Evolutionary conservation across 2,888 invertebrate species (phyloP).

Genomic region (Margaritifera margaritifera): DNA sequence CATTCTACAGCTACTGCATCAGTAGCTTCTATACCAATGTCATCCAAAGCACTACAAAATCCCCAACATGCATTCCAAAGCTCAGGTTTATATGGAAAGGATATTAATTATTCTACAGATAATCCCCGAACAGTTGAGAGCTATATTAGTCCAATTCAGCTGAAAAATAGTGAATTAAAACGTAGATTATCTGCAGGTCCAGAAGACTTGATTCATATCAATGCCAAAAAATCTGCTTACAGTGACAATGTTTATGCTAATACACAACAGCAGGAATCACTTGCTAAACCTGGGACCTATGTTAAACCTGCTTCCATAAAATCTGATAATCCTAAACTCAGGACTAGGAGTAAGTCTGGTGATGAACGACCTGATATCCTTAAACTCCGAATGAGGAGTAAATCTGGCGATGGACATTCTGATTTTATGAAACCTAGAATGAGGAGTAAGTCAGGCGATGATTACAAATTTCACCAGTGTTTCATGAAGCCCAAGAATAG

Average conservation of each 20-base stretch:
- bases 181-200: slow-evolving; percentile 56
- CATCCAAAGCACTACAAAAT: slow-evolving; percentile 39
- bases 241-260: slow-evolving; percentile 18
- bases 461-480: slow-evolving; percentile 53
- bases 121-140: too few species aligned
- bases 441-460: slow-evolving; percentile 64
- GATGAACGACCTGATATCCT: not conserved
- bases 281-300: slow-evolving; percentile 16
- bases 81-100: not conserved
- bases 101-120: too few species aligned
- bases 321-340: slow-evolving; percentile 2
- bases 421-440: slow-evolving; percentile 37
- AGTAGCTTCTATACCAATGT: slow-evolving; percentile 39
- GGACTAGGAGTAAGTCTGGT: slow-evolving; percentile 2
- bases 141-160: slow-evolving; percentile 16
- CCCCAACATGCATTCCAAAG: slow-evolving; percentile 43
- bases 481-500: slow-evolving; percentile 59
- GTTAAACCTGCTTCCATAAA: slow-evolving; percentile 20
- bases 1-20: too few species aligned
- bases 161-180: slow-evolving; percentile 48
- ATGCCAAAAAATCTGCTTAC: not conserved
- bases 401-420: not conserved
- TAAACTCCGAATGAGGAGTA: slow-evolving; percentile 1
- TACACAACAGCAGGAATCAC: slow-evolving; percentile 18
- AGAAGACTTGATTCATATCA: slow-evolving; percentile 20